Conservation (phyloP, 2,888 invertebrate species). For the Pycnomerus fuliginosus region DNA sequence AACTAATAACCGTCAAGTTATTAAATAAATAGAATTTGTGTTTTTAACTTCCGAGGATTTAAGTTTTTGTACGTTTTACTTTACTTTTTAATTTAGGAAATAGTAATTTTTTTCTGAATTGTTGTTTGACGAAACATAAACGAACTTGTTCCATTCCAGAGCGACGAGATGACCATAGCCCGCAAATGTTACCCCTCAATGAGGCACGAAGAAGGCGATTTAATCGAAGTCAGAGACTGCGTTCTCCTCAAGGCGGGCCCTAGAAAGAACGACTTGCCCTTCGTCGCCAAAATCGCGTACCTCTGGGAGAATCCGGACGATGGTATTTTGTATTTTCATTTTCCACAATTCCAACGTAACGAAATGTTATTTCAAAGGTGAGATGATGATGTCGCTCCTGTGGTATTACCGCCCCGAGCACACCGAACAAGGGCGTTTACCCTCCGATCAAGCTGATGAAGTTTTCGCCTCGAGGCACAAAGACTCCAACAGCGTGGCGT, state of each 20-base stretch:
- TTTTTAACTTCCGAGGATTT: too few species aligned
- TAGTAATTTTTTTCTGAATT: too few species aligned
- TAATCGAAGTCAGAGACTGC: constrained; percentile 85
- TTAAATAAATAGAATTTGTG: too few species aligned
- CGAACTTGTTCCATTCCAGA: constrained; percentile 60
- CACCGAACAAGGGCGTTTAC: constrained; percentile 83
- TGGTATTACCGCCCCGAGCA: constrained; percentile 99
- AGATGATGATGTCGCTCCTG: constrained; percentile 95
- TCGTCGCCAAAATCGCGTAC: constrained; percentile 90
- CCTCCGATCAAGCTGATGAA: constrained; percentile 82
- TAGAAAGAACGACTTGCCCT: constrained; percentile 84
- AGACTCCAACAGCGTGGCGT: constrained; percentile 94
- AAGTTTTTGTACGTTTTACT: too few species aligned
- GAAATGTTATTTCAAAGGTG: constrained; percentile 65
- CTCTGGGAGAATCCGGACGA: constrained; percentile 94
- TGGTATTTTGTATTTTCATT: constrained; percentile 59
- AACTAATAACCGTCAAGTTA: too few species aligned
- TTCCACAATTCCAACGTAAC: constrained; percentile 3
- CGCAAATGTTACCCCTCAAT: constrained; percentile 89
- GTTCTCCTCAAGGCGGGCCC: constrained; percentile 85
- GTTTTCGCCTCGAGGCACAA: constrained; percentile 94
- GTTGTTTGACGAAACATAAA: too few species aligned
- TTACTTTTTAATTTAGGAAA: too few species aligned
- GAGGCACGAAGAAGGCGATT: constrained; percentile 85
- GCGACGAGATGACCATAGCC: constrained; percentile 71